Conservation (phyloP, 35 echinoderm and acorn worm species). For the Amphiura filiformis region DNA sequence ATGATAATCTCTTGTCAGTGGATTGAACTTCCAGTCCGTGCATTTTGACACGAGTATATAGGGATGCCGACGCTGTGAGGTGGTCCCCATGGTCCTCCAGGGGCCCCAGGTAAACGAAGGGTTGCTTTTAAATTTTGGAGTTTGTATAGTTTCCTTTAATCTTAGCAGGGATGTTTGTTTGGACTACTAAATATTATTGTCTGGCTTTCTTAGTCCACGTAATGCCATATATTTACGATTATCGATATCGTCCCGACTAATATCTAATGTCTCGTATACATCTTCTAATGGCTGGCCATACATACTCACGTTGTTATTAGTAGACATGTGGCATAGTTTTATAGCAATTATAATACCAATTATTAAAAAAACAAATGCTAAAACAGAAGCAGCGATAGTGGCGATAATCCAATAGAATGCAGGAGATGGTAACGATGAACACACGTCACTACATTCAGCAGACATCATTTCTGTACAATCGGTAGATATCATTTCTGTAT, state of each 20-base stretch:
- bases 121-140: background rate
- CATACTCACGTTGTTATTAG: background rate
- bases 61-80: no score
- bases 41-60: no score
- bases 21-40: no score
- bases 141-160: conserved; percentile 8
- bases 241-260: background rate
- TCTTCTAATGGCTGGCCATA: background rate
- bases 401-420: background rate
- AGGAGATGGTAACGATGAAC: background rate
- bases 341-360: background rate
- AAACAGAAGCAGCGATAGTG: background rate
- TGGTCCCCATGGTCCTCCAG: background rate
- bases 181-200: background rate
- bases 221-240: background rate
- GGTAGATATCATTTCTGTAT: background rate
- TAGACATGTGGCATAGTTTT: background rate
- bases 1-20: no score
- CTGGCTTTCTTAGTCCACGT: background rate
- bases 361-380: background rate
- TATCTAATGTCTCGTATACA: background rate
- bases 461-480: no score
- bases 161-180: background rate
- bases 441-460: background rate
- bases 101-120: background rate